Conservation (phyloP, 2,888 invertebrate species). For the Ormyrus nitidulus region DNA sequence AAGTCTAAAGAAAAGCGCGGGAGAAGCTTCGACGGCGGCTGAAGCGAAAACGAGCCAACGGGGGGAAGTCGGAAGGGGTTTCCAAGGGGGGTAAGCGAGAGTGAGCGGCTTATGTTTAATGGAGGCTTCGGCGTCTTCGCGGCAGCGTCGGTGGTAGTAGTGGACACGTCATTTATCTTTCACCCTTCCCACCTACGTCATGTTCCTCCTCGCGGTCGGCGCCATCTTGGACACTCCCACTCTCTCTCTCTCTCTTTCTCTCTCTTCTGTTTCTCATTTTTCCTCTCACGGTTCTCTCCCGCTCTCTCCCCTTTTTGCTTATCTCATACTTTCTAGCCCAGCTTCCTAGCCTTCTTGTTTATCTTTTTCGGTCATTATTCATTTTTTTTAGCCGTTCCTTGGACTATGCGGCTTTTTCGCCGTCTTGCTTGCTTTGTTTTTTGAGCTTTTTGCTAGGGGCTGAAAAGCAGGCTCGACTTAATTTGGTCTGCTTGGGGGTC, state of each 20-base stretch:
- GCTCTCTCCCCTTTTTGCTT: constrained; percentile 14
- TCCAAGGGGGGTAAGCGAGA: constrained; percentile 59
- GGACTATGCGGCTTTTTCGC: neutral
- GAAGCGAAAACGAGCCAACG: constrained; percentile 1
- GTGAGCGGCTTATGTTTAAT: constrained; percentile 69
- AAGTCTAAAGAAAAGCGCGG: neutral
- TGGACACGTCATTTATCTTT: constrained; percentile 75
- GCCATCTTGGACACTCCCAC: constrained; percentile 75
- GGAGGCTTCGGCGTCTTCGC: constrained; percentile 65
- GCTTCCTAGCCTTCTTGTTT: neutral
- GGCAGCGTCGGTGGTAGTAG: constrained; percentile 62
- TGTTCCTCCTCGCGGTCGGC: constrained; percentile 63
- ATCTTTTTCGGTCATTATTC: constrained; percentile 29
- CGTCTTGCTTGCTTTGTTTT: neutral
- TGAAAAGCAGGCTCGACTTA: constrained; percentile 1
- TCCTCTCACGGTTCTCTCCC: neutral
- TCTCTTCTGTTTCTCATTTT: constrained; percentile 36
- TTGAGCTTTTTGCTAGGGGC: neutral
- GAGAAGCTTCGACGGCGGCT: neutral
- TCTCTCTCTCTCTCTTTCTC: constrained; percentile 50
- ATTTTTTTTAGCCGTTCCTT: constrained; percentile 26
- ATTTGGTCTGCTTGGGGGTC: constrained; percentile 25
- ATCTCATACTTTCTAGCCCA: neutral
- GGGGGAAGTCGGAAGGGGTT: neutral
- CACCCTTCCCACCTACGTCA: constrained; percentile 67